These are phyloP conservation scores for Globodera ellingtonae DNA, from an alignment of 1,140 invertebrate genomes.

Conservation along the genomic window DNA sequence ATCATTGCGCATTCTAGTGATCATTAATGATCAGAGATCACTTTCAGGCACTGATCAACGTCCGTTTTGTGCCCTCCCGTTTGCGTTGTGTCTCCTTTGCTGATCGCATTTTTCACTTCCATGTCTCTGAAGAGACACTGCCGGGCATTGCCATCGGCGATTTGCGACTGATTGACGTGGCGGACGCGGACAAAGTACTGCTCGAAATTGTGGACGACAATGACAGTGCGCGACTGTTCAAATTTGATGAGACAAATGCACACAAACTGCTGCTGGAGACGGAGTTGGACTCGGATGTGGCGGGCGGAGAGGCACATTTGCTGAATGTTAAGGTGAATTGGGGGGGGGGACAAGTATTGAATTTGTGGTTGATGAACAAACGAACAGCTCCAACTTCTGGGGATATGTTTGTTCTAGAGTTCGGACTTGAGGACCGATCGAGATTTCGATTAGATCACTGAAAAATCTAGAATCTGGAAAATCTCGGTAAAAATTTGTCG, in stretches of 20 bases:
- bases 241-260: constrained; percentile 32
- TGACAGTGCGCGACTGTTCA: constrained; percentile 30
- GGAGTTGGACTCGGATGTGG: constrained; percentile 66
- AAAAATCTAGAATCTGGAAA: too few relatives aligned
- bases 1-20: too few relatives aligned
- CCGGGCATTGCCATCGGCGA: constrained; percentile 65
- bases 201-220: constrained; percentile 62
- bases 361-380: not conserved
- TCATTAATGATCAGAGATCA: not conserved
- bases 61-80: constrained; percentile 39
- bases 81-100: constrained; percentile 57
- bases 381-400: constrained; percentile 13
- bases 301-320: constrained; percentile 57
- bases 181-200: constrained; percentile 53
- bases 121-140: constrained; percentile 65
- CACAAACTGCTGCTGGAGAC: constrained; percentile 52
- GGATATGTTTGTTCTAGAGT: too few relatives aligned
- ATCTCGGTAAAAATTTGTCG: too few relatives aligned
- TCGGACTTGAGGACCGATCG: too few relatives aligned
- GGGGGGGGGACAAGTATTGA: too few relatives aligned
- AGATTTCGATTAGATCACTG: too few relatives aligned
- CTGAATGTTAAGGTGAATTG: constrained; percentile 33
- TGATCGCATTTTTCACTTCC: constrained; percentile 64
- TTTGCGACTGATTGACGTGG: constrained; percentile 47
- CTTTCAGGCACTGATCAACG: constrained; percentile 51